Base-by-base conservation (phyloP, 2,797 vertebrate genomes). In the Rhinophrynus dorsalis region DNA sequence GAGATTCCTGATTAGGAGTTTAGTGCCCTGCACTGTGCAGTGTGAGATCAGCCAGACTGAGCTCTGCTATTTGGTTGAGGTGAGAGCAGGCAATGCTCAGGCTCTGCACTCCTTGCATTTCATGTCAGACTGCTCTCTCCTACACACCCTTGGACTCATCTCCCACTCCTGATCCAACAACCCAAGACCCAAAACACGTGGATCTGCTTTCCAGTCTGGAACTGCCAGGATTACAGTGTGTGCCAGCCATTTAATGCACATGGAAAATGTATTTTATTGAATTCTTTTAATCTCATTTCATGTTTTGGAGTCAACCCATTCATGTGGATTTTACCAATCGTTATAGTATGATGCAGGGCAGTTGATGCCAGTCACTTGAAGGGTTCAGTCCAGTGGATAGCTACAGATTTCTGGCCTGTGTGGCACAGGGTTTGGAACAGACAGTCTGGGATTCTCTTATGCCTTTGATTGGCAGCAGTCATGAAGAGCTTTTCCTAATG, bases 1-100 rank as follows among this genome's bases (percentile, higher is more conserved):
- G 62, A 72, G 61, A 56, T 59, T 66, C 52, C 42, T 66, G 69
- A 66, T 66, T 73, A 59, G 61, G 35, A 47, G 44, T 30, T n/a
- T 58, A 60, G 56, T 57, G 68, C 38, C 29, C 57, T 63, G 52
- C 15, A 23, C n/a, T n/a, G 59, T n/a, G 37, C 23, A 60, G 37
- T 12, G 55, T 18, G 38, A 44, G 57, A 24, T 27, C 37, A 59
- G 37, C 35, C 35, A 38, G 35, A 33, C 15, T 3, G 17, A 8
- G 13, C 66, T 15, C 42, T 71, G 57, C 57, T 55, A 66, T 66
- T 66, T 55, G 59, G 11, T 13, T 23, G 68, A 69, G 67, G 47
- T 69, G 61, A 65, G 60, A 57, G 50, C 30, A 63, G 50, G 48
- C 56, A 35, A 38, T 15, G 57, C 23, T 38, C 52, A 38, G 18